Conservation (phyloP, 2,888 invertebrate genomes). For the Heliconius charithonia region DNA sequence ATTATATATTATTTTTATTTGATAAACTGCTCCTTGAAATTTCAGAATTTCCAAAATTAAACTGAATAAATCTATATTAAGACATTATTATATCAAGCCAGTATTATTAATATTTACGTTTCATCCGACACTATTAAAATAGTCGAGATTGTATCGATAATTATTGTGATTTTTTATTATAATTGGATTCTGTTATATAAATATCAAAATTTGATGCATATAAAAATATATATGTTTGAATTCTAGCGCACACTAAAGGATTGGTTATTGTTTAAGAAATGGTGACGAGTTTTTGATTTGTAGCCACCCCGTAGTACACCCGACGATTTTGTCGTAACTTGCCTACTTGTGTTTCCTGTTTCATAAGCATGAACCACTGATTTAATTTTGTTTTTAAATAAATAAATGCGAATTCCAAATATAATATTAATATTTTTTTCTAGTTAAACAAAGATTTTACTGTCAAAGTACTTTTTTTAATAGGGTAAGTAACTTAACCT, state of each 20-base stretch:
- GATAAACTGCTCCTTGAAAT: neutral
- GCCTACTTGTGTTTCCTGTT: slow-evolving; percentile 58
- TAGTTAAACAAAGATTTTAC: no score
- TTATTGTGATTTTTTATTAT: neutral
- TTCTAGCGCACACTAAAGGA: slow-evolving; percentile 82
- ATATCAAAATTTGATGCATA: slow-evolving; percentile 43
- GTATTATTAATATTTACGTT: neutral
- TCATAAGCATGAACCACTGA: slow-evolving; percentile 60
- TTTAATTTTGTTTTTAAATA: neutral
- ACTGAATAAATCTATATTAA: neutral
- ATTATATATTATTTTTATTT: neutral
- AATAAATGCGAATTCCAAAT: neutral
- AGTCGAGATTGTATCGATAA: neutral
- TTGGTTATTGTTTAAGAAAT: slow-evolving; percentile 70
- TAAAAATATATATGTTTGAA: slow-evolving; percentile 67
- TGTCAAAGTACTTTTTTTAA: no score
- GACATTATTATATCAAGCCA: neutral
- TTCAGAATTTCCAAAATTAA: neutral
- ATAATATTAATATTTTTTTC: neutral
- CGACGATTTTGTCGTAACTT: slow-evolving; percentile 54
- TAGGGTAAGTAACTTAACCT: neutral
- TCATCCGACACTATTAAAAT: neutral
- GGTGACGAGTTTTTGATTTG: slow-evolving; percentile 73
- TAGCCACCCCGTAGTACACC: slow-evolving; percentile 71
- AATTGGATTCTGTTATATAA: slow-evolving; percentile 1